phyloP scores from a whole-genome alignment of 2,113 vertebrate species.

The Nipponia nippon region DNA sequence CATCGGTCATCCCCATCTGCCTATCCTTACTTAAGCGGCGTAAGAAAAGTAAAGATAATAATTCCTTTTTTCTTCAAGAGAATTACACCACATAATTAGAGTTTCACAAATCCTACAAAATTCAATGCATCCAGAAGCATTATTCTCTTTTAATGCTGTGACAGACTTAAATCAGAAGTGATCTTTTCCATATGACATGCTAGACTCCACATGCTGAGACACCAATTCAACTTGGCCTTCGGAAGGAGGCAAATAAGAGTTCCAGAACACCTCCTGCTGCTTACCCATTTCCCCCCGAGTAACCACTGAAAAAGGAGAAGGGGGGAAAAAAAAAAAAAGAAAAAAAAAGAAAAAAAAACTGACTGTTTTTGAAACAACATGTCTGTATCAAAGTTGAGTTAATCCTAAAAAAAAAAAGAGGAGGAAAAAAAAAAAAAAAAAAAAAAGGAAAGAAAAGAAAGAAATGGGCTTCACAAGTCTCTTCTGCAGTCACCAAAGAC shows the following conservation, averaged over 20 bases:
- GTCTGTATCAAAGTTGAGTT: no score
- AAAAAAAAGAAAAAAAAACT: neutral
- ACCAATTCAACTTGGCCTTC: neutral
- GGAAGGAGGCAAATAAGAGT: neutral
- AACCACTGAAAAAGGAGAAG: neutral
- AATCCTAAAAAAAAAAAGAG: no score
- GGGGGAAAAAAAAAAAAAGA: no score
- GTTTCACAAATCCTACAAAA: neutral
- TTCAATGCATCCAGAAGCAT: neutral
- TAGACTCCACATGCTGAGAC: neutral
- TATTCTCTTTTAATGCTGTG: neutral
- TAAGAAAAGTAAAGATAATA: neutral
- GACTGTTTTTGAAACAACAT: no score
- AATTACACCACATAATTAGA: neutral
- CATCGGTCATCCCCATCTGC: neutral
- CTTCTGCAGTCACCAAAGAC: neutral
- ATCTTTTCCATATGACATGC: neutral
- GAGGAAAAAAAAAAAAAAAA: no score
- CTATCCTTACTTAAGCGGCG: neutral
- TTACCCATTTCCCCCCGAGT: neutral
- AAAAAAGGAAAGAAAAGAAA: neutral
- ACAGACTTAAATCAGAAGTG: neutral
- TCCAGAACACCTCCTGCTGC: neutral
- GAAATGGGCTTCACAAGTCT: neutral
- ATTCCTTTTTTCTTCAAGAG: neutral